A percentile compares a stretch with the other conserved stretches of the same genome.
phyloP scores from a whole-genome alignment of 2,888 invertebrate species.

The Ophion ventricosus region DNA sequence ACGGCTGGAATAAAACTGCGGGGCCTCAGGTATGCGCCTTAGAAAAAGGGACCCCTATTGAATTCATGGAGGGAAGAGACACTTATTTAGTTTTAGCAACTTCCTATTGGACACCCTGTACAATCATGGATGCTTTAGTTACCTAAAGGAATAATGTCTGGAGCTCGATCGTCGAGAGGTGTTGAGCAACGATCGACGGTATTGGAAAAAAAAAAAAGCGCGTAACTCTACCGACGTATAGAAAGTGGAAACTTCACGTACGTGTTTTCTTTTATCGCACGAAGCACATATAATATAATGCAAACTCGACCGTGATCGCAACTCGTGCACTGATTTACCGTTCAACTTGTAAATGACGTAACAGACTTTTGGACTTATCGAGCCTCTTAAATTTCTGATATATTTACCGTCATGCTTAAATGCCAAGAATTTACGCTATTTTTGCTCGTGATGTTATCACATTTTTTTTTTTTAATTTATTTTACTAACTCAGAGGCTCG shows the following conservation, averaged over 20 bases:
- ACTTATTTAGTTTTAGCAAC: too few relatives aligned
- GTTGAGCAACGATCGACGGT: conserved; percentile 47
- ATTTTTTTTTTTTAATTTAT: too few relatives aligned
- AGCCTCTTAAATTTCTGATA: conserved; percentile 21
- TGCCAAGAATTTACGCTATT: neutral
- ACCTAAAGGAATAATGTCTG: conserved; percentile 12
- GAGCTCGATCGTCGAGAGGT: conserved; percentile 7
- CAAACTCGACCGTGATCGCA: conserved; percentile 27
- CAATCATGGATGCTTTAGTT: neutral
- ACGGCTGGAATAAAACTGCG: too few relatives aligned
- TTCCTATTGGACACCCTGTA: too few relatives aligned
- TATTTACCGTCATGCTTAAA: neutral
- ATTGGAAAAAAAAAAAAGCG: conserved; percentile 38
- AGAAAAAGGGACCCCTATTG: too few relatives aligned
- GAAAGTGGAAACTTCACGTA: conserved; percentile 56
- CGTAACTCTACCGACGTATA: conserved; percentile 44
- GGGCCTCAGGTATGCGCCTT: too few relatives aligned
- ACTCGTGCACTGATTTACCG: conserved; percentile 48
- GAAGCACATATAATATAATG: conserved; percentile 36
- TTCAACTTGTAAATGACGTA: conserved; percentile 43
- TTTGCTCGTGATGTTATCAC: conserved; percentile 6
- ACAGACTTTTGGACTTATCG: conserved; percentile 8
- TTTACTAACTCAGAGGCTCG: neutral
- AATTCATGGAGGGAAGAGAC: too few relatives aligned
- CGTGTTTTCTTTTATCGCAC: conserved; percentile 25